Conservation (phyloP, 2,113 vertebrate genomes). For the Tetrao urogallus region DNA sequence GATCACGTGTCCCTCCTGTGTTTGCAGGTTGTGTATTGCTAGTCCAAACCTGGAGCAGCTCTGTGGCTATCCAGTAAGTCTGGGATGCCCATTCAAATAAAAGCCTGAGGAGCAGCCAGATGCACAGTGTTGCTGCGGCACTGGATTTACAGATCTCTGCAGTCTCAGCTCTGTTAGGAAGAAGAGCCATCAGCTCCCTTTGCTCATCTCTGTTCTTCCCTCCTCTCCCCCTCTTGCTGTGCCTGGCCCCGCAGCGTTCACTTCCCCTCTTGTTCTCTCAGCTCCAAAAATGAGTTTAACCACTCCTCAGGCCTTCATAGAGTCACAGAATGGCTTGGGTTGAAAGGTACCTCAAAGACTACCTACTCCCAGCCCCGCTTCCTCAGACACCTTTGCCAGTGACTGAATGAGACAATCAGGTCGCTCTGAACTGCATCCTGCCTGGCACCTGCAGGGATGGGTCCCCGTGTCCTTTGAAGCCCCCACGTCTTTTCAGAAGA, state of each 20-base stretch:
- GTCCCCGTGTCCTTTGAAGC: background rate
- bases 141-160: background rate
- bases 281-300: background rate
- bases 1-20: accelerated
- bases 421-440: too few relatives aligned
- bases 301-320: accelerated
- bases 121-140: background rate
- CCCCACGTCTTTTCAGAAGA: background rate
- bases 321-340: too few relatives aligned
- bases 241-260: background rate
- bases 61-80: background rate
- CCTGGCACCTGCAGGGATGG: background rate
- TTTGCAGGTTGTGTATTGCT: background rate
- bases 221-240: accelerated
- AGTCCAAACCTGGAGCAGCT: background rate
- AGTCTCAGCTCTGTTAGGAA: background rate
- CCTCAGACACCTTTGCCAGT: too few relatives aligned
- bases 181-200: background rate
- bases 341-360: too few relatives aligned
- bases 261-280: background rate
- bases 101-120: background rate
- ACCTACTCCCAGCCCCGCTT: too few relatives aligned
- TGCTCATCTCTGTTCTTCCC: background rate
- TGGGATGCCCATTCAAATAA: background rate
- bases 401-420: too few relatives aligned